Percentiles rank a stretch among this genome's conserved stretches.
phyloP scores from a whole-genome alignment of 2,888 invertebrate species.

The Chloroclysta siterata region DNA sequence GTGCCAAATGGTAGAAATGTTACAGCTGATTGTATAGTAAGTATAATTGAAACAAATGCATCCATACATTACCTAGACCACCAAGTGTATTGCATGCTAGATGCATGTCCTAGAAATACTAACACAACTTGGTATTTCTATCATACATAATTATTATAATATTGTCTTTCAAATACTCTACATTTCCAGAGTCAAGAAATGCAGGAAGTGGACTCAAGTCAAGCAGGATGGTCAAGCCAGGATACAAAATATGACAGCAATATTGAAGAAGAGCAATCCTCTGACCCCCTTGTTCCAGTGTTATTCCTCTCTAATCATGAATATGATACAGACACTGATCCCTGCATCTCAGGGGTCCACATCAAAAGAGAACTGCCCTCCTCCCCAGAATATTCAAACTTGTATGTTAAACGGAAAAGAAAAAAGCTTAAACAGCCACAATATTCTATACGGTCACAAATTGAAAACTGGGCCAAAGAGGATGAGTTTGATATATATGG shows the following conservation, averaged over 20 bases:
- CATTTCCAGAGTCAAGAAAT: slow-evolving; percentile 44
- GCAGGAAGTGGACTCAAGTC: slow-evolving; percentile 64
- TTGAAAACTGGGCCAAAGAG: slow-evolving; percentile 47
- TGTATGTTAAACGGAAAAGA: slow-evolving; percentile 35
- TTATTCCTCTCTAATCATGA: slow-evolving; percentile 59
- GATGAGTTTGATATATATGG: slow-evolving; percentile 75
- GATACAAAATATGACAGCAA: slow-evolving; percentile 51
- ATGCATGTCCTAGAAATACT: too few species aligned
- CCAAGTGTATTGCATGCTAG: too few species aligned
- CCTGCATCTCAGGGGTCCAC: slow-evolving; percentile 43
- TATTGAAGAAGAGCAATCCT: slow-evolving; percentile 47
- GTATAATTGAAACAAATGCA: background rate
- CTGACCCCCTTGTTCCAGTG: slow-evolving; percentile 62
- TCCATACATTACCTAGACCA: background rate
- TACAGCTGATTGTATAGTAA: slow-evolving; percentile 7
- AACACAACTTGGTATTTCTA: too few species aligned
- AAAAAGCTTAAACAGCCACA: slow-evolving; percentile 27
- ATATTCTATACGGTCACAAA: slow-evolving; percentile 45
- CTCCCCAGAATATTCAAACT: slow-evolving; percentile 57
- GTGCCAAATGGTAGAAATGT: slow-evolving; percentile 56
- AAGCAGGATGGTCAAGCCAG: slow-evolving; percentile 59
- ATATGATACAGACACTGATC: slow-evolving; percentile 51
- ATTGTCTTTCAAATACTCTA: too few species aligned
- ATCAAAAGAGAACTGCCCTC: slow-evolving; percentile 44
- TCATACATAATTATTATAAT: too few species aligned